Base-by-base conservation (phyloP, 2,888 invertebrate species). In the Eustalomyia histrio region DNA sequence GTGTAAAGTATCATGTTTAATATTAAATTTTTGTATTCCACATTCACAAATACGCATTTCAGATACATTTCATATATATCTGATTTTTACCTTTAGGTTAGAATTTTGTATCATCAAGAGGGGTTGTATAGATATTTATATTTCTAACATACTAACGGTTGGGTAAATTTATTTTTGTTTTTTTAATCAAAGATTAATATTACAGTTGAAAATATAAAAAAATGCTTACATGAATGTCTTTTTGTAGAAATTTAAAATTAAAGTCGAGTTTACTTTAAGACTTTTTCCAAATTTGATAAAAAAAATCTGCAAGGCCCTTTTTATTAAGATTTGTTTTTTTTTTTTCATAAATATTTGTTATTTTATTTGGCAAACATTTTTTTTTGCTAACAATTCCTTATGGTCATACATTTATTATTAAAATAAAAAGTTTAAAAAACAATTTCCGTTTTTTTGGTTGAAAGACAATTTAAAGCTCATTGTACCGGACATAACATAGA, bases 401-500 rank as follows among this genome's bases (percentile, higher is more conserved):
- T 21, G 21, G 29, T 29, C 29, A 7, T 29, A 29, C 29, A 29
- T 29, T 29, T 6, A 29, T 29, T 29, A 6, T 39, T 14, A 29
- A 33, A 33, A 33, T n/a, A n/a, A 52, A 64, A 17, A 53, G 52
- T 50, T 9, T 29, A 76, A 63, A 68, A 63, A 52, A 17, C 29
- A 52, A 47, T 72, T 65, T 78, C 60, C 71, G 60, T 60, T 72
- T 76, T 64, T 29, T 10, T n/a, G 50, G 76, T 76, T 52, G 47
- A 71, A 65, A 64, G 58, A 50, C 58, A 65, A 73, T 71, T 72
- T 67, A 68, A 80, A 76, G 71, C 76, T 67, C 63, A 76, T 47
- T 76, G 80, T 76, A 80, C 75, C 80, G 80, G 80, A 80, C 67
- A 80, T 80, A 68, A 72, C 53, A 71, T 43, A 76, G 80, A 72